A percentile compares a stretch with the other conserved stretches of the same genome.
Evolutionary conservation across 2,797 vertebrate genomes (phyloP).

Genomic region (Rhinatrema bivittatum): DNA sequence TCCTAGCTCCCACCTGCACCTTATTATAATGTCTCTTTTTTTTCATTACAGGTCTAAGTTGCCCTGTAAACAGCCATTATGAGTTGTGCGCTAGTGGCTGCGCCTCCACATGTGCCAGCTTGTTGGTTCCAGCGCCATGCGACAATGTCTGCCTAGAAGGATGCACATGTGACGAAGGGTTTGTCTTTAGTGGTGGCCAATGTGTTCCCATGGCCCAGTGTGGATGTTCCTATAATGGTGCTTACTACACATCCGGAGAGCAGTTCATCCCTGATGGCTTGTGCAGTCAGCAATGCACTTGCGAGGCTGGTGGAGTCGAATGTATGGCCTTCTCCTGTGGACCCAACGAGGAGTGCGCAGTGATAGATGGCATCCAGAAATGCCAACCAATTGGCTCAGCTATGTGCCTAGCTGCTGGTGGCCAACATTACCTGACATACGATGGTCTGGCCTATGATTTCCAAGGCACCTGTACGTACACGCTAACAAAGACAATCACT

Average conservation of each 20-base stretch:
- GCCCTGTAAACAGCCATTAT: slow-evolving; percentile 69
- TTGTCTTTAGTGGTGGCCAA: slow-evolving; percentile 48
- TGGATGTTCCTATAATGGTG: slow-evolving; percentile 57
- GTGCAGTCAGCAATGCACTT: slow-evolving; percentile 44
- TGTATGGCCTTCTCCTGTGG: slow-evolving; percentile 54
- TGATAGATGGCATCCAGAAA: slow-evolving; percentile 45
- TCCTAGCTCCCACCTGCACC: too few relatives aligned
- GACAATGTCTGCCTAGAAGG: slow-evolving; percentile 44
- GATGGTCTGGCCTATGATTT: slow-evolving; percentile 59
- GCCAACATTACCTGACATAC: slow-evolving; percentile 71
- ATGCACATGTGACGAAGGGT: slow-evolving; percentile 66
- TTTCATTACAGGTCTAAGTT: slow-evolving; percentile 47
- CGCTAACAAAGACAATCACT: slow-evolving; percentile 26
- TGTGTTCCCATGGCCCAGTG: slow-evolving; percentile 65
- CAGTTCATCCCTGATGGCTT: slow-evolving; percentile 14
- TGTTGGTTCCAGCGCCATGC: slow-evolving; percentile 37
- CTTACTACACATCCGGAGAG: slow-evolving; percentile 29
- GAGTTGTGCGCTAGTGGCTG: slow-evolving; percentile 49
- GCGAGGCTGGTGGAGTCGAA: slow-evolving; percentile 14
- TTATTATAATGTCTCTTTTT: not conserved
- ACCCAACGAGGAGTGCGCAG: slow-evolving; percentile 48
- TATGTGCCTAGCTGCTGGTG: slow-evolving; percentile 66
- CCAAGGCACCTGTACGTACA: slow-evolving; percentile 67
- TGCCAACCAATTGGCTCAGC: slow-evolving; percentile 52
- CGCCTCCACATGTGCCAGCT: slow-evolving; percentile 50